Conservation (phyloP, 2,113 vertebrate species). For the Eolophus roseicapilla region DNA sequence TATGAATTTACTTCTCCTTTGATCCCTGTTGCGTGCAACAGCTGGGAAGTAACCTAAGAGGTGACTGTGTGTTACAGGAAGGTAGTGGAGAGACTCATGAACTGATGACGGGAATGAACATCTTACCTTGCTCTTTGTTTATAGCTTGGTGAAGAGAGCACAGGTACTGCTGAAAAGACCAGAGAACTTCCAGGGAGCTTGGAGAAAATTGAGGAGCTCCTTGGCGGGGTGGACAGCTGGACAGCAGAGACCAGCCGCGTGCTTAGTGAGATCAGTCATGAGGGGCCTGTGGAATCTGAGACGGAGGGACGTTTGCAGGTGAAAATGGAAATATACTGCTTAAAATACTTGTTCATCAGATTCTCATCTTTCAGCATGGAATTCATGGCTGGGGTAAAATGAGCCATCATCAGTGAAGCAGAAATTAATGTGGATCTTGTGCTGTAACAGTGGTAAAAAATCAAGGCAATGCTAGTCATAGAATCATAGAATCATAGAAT, state of each 20-base stretch:
- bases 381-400: neutral
- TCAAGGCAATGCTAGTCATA: neutral
- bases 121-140: neutral
- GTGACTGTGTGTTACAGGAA: neutral
- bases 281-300: neutral
- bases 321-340: neutral
- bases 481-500: no score
- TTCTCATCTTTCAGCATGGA: neutral
- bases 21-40: neutral
- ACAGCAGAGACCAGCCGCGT: neutral
- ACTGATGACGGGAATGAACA: neutral
- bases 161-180: conserved; percentile 4
- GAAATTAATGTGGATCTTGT: neutral
- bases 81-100: neutral
- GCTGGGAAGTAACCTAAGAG: neutral
- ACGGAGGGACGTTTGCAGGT: conserved; percentile 61
- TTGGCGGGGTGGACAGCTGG: conserved; percentile 54
- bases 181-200: neutral
- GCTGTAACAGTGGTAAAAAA: neutral
- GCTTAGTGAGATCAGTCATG: neutral
- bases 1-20: neutral
- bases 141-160: conserved; percentile 38
- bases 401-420: neutral
- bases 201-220: conserved; percentile 58
- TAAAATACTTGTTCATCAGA: neutral